phyloP scores from a whole-genome alignment of 2,888 invertebrate genomes.

The Palloptera scutellata region DNA sequence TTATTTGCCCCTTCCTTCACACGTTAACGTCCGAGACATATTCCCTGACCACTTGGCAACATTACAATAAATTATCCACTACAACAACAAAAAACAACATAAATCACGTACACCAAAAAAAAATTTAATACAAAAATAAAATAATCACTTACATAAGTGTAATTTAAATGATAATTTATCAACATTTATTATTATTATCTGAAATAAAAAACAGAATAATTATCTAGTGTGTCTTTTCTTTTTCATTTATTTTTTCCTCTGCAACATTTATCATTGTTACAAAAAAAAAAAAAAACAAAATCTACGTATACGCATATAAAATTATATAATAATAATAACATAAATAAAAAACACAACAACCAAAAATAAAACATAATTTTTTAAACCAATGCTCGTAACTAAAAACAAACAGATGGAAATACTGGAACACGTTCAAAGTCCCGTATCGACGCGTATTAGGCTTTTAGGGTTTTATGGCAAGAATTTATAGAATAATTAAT shows the following conservation, averaged over 20 bases:
- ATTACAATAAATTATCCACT: too few relatives aligned
- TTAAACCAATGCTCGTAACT: conserved; percentile 3
- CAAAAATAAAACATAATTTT: conserved; percentile 23
- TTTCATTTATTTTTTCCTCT: conserved; percentile 23
- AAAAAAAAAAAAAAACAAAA: conserved; percentile 16
- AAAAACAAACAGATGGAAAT: conserved; percentile 61
- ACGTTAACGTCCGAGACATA: too few relatives aligned
- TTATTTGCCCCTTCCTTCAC: too few relatives aligned
- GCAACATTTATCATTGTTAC: conserved; percentile 20
- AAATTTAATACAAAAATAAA: not conserved
- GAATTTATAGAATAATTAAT: conserved; percentile 55
- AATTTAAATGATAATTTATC: conserved; percentile 1
- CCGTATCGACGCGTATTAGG: conserved; percentile 63
- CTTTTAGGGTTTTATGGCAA: conserved; percentile 65
- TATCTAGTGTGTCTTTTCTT: conserved; percentile 14
- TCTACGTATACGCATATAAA: conserved; percentile 1
- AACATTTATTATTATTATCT: not conserved
- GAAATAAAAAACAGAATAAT: not conserved
- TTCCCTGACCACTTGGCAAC: too few relatives aligned
- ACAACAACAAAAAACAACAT: too few relatives aligned
- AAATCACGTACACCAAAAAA: not conserved
- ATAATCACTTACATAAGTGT: not conserved
- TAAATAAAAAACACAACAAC: conserved; percentile 20
- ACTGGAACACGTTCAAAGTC: conserved; percentile 64
- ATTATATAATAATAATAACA: conserved; percentile 3